phyloP scores from a whole-genome alignment of 2,113 vertebrate species.

The Steatornis caripensis region DNA sequence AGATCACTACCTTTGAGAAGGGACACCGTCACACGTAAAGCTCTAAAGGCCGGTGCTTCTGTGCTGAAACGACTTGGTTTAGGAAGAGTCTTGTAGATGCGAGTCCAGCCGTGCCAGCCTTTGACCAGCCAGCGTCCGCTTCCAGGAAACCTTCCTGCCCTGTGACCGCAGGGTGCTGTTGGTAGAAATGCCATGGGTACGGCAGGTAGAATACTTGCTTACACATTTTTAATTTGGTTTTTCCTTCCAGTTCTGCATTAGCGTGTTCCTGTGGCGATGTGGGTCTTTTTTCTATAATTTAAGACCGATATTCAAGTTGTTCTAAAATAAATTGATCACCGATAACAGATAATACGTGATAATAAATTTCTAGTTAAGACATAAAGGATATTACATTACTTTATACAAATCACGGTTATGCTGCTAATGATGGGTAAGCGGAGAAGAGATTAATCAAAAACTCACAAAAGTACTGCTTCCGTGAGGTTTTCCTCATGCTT shows the following conservation, averaged over 20 bases:
- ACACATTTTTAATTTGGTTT: background rate
- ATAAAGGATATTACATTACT: background rate
- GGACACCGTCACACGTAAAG: too few relatives aligned
- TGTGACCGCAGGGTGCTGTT: background rate
- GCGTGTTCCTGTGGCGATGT: background rate
- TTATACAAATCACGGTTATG: background rate
- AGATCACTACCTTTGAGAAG: background rate
- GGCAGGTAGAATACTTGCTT: background rate
- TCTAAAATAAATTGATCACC: background rate
- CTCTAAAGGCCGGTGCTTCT: background rate
- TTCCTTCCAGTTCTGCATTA: background rate
- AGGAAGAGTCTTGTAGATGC: background rate
- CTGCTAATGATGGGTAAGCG: background rate
- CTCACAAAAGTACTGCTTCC: background rate
- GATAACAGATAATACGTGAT: background rate
- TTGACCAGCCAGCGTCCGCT: background rate
- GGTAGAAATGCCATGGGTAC: background rate
- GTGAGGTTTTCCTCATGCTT: background rate
- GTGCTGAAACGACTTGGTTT: background rate
- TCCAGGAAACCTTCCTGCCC: background rate
- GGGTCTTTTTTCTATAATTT: background rate
- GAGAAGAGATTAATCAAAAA: conserved; percentile 32
- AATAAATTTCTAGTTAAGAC: background rate
- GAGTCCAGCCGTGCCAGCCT: background rate
- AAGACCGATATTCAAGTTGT: background rate